Base-by-base conservation (phyloP, 2,888 invertebrate species). In the Gerris lacustris region DNA sequence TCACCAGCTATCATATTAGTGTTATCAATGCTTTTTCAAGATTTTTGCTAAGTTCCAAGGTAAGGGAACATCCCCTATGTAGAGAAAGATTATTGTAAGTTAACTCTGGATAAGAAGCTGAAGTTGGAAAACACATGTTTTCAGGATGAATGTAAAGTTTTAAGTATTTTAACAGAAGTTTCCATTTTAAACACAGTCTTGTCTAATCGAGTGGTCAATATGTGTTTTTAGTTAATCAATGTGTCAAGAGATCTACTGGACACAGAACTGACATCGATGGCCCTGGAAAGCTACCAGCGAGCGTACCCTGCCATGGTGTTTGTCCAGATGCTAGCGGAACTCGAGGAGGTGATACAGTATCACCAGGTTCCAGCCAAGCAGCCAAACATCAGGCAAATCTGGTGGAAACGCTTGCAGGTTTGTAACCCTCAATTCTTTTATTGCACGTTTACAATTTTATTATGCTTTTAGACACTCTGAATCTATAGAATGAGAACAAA, bases 271-370 rank as follows among this genome's bases (percentile, higher is more conserved):
- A 97, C 98, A 0, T 94, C 98, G 0, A 94, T 98, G 85, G 96
- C 94, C 0, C 93, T 94, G 0, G 96, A 97, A 79, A 95, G 94
- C 72, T 96, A 97, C 79, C 95, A 96, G 78, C 83, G 96, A 75
- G 96, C 96, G 0, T 96, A 96, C 78, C 93, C 93, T 31, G 93
- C 94, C 0, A 91, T 99, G 89, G 96, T 99, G 0, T 92, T 92
- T 75, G 97, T 96, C 0, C 99, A 99, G 80, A 92, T 98, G 84
- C 82, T 99, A 69, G 92, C 96, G 0, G 99, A 99, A 80, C 81
- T 99, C 71, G 99, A 99, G 80, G 99, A 99, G 82, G 95, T 99
- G 70, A 82, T 82, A 72, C 96, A 96, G 76, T 99, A 94, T 80
- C 95, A 96, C 80, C 82, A 96, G 63, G 90, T 96, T 17, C 89